Evolutionary conservation across 2,888 invertebrate species (phyloP), one percentile per base, ranked within the genome.

Genomic region (Trachelus tabidus): DNA sequence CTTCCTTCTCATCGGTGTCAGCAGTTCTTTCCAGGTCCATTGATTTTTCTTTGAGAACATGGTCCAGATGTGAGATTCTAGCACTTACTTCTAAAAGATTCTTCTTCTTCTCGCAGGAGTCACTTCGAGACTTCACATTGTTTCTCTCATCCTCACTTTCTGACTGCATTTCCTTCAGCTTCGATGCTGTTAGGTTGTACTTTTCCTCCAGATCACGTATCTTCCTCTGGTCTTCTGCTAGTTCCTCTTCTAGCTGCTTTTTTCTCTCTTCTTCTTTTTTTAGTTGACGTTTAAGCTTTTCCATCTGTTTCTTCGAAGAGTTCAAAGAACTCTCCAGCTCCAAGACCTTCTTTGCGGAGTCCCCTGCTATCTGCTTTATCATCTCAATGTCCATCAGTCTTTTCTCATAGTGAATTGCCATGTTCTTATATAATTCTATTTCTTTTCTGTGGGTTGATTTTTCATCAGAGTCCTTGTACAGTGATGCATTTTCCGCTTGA

Each of bases 181-280:
- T 87, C 3, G 93, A 89, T 33, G 87, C 90, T 80, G 81, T 88
- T 91, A 75, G 92, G 92, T 78, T 93, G 87, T 89, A 94, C 92
- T 92, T 94, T 91, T 89, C 93, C 92, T 94, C 87, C 89, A 89
- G 82, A 81, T 90, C 90, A 31, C 89, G 89, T 75, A 89, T 92
- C 89, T 90, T 94, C 86, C 87, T 92, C 78, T 93, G 92, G 82
- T 94, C 92, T 31, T 91, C 91, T 74, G 92, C 93, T 71, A 96
- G 90, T 90, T 96, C 95, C 79, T 93, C 92, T 88, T 96, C 95
- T 83, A 96, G 92, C 73, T 94, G 94, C 81, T 94, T 94, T 86
- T 94, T 95, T 12, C 94, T 92, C 87, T 96, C 95, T 83, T 95
- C 95, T 84, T 96, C 96, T 86, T 95, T 95, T 83, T 95, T 95